Conservation (phyloP, 2,113 vertebrate species). For the Catharus minimus region DNA sequence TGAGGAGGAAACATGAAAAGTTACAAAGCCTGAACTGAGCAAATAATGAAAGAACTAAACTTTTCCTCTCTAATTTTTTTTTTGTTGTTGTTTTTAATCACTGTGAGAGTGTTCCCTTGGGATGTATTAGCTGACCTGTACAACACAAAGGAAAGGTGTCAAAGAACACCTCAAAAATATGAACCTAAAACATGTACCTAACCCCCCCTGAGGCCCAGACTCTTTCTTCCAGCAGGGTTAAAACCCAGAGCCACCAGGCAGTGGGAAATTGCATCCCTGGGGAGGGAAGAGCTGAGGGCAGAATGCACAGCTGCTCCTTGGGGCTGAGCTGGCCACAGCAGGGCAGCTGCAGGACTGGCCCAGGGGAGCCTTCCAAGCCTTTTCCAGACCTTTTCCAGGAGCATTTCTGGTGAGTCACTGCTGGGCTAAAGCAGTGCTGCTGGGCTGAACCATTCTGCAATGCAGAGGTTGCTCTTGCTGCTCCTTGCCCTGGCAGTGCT, state of each 20-base stretch:
- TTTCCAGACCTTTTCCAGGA: background rate
- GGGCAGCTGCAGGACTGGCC: background rate
- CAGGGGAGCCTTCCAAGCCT: background rate
- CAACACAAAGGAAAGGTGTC: background rate
- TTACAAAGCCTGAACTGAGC: background rate
- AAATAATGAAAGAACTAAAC: background rate
- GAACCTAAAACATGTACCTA: accelerated
- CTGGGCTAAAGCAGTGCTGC: background rate
- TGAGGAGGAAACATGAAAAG: background rate
- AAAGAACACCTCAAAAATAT: background rate
- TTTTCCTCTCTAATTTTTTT: background rate
- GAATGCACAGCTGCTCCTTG: background rate
- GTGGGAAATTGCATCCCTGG: background rate
- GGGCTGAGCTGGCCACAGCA: background rate
- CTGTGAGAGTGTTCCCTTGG: background rate
- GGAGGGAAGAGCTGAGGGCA: background rate
- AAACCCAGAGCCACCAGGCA: background rate
- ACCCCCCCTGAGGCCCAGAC: accelerated
- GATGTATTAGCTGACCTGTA: background rate
- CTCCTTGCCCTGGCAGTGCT: background rate
- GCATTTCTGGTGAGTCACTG: slow-evolving; percentile 33
- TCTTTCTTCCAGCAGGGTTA: background rate
- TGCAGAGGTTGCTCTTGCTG: background rate
- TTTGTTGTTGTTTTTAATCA: background rate
- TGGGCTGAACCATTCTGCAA: background rate